Percentiles rank a stretch among this genome's conserved stretches.
phyloP scores from a whole-genome alignment of 2,888 invertebrate genomes.

The Adelognathus sp. region DNA sequence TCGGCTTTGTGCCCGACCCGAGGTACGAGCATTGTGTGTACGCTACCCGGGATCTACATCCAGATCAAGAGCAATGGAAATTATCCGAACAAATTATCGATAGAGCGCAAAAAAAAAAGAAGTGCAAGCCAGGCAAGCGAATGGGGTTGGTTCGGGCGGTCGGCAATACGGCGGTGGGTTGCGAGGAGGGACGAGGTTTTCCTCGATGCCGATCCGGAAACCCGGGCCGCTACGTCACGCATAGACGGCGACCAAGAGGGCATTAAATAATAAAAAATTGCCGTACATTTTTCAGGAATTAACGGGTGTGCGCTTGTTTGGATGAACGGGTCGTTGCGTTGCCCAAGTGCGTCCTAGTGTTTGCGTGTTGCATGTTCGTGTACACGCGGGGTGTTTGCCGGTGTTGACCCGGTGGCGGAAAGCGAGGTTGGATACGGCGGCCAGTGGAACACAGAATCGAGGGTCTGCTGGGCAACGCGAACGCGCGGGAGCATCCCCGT shows the following conservation, averaged over 20 bases:
- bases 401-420: constrained; percentile 65
- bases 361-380: constrained; percentile 28
- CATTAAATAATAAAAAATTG: constrained; percentile 81
- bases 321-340: constrained; percentile 42
- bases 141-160: constrained; percentile 5
- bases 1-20: constrained; percentile 64
- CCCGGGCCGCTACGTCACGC: constrained; percentile 78
- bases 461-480: constrained; percentile 55
- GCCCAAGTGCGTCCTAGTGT: constrained; percentile 22
- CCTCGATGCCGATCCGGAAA: constrained; percentile 67
- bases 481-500: constrained; percentile 69
- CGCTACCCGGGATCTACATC: constrained; percentile 79
- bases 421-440: constrained; percentile 60
- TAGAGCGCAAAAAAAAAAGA: constrained; percentile 70
- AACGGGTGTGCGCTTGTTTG: constrained; percentile 73
- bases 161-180: constrained; percentile 2
- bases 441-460: constrained; percentile 45
- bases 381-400: constrained; percentile 46
- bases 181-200: constrained; percentile 31
- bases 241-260: constrained; percentile 71
- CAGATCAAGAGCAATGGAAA: constrained; percentile 81
- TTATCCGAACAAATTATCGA: constrained; percentile 82
- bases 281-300: constrained; percentile 81
- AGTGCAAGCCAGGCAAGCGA: constrained; percentile 30
- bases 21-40: constrained; percentile 74